A percentile compares a stretch with the other conserved stretches of the same genome.
These are phyloP conservation scores for Bombus pyrosoma DNA, from an alignment of 1,140 invertebrate species.

Conservation along the genomic window DNA sequence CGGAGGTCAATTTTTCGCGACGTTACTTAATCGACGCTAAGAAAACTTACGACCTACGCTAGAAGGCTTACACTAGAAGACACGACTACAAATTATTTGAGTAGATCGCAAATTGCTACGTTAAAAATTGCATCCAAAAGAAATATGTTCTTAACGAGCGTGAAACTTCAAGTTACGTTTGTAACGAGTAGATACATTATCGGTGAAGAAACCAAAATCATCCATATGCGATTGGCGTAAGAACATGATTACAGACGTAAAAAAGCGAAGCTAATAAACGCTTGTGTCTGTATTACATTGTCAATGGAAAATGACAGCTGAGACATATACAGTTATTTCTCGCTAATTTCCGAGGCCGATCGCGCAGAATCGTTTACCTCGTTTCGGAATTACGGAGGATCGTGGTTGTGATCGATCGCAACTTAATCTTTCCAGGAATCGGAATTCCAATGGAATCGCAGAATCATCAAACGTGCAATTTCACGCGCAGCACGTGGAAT, in stretches of 20 bases:
- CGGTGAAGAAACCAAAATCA: neutral
- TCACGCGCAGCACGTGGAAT: neutral
- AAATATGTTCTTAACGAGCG: neutral
- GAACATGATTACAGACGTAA: neutral
- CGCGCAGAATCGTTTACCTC: conserved; percentile 16
- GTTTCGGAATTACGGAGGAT: conserved; percentile 4
- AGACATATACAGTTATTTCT: conserved; percentile 23
- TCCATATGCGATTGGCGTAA: neutral
- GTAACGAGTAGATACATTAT: neutral
- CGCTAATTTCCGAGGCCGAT: neutral
- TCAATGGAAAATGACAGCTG: conserved; percentile 4
- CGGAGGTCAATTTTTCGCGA: too few relatives aligned
- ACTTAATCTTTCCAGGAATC: conserved; percentile 20
- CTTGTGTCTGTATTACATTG: neutral
- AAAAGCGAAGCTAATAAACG: neutral
- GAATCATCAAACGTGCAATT: neutral
- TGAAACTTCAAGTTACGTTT: neutral
- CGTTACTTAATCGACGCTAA: too few relatives aligned
- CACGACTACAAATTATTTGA: neutral
- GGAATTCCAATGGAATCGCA: neutral
- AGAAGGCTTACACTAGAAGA: too few relatives aligned
- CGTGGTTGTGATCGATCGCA: neutral
- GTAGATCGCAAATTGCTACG: neutral
- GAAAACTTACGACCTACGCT: too few relatives aligned
- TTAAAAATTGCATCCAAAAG: neutral